A percentile compares a stretch with the other conserved stretches of the same genome.
phyloP scores from a whole-genome alignment of 2,888 invertebrate species.

The Mactromeris polynyma region DNA sequence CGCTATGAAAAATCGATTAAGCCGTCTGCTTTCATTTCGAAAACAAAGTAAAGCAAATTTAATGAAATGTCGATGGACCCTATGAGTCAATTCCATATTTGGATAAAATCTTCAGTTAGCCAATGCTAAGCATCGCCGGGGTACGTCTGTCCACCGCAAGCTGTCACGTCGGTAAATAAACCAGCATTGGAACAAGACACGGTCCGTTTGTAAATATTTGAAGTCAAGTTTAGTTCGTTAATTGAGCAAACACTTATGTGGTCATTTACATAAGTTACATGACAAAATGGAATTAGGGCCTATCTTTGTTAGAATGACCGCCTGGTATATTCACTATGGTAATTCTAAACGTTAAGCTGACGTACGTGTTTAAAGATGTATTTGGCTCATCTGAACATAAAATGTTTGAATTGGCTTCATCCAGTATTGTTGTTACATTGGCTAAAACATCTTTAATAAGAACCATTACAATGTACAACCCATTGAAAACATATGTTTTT shows the following conservation, averaged over 20 bases:
- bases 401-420: too few relatives aligned
- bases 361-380: too few relatives aligned
- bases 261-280: slow-evolving; percentile 6
- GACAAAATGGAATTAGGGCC: not conserved
- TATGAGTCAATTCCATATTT: slow-evolving; percentile 40
- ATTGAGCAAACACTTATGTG: slow-evolving; percentile 11
- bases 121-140: not conserved
- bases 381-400: too few relatives aligned
- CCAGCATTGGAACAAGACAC: not conserved
- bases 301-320: not conserved
- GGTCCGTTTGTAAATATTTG: slow-evolving; percentile 16
- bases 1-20: slow-evolving; percentile 66
- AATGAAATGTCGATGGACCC: slow-evolving; percentile 51
- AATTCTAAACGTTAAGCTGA: too few relatives aligned
- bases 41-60: slow-evolving; percentile 62
- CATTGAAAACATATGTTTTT: too few relatives aligned
- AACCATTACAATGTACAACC: too few relatives aligned
- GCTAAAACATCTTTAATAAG: too few relatives aligned
- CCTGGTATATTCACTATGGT: too few relatives aligned
- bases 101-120: slow-evolving; percentile 17
- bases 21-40: slow-evolving; percentile 57
- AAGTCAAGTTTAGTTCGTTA: slow-evolving; percentile 3
- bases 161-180: not conserved
- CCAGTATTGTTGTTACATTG: too few relatives aligned
- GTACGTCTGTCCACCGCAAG: not conserved